Percentiles rank a stretch among this genome's conserved stretches.
Evolutionary conservation across 2,113 vertebrate species (phyloP).

Genomic region (Cariama cristata): DNA sequence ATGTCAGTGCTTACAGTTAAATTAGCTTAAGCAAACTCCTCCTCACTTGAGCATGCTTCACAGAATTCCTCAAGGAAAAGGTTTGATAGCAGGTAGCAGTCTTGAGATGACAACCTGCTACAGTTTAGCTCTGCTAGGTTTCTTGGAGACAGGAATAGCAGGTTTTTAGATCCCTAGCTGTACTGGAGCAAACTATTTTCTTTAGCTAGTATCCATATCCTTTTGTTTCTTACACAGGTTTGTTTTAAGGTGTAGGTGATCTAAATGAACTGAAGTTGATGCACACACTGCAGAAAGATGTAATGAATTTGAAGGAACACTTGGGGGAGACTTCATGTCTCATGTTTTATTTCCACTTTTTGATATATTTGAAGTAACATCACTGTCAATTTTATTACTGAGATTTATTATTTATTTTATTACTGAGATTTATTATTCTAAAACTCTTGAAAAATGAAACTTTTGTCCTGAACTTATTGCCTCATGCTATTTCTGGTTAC

Average conservation of each 20-base stretch:
- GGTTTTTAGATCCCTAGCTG: neutral
- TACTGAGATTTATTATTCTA: neutral
- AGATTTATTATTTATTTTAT: neutral
- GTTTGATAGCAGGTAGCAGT: neutral
- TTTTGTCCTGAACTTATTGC: neutral
- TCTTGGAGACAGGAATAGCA: neutral
- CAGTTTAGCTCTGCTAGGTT: neutral
- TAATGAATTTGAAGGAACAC: slow-evolving; percentile 52
- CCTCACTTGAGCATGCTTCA: neutral
- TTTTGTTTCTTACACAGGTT: neutral
- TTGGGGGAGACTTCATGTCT: slow-evolving; percentile 63
- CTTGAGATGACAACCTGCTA: neutral
- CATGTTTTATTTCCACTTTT: neutral
- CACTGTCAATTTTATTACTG: neutral
- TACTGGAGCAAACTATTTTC: neutral
- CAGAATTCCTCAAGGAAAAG: neutral
- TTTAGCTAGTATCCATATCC: neutral
- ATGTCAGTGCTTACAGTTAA: neutral
- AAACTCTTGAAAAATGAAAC: neutral
- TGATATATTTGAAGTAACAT: neutral
- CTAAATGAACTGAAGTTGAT: neutral
- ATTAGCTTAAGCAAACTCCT: neutral
- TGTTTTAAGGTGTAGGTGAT: neutral
- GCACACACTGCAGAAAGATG: neutral
- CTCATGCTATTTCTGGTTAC: neutral